Conservation (phyloP, 2,113 vertebrate genomes). For the Apeltes quadracus region DNA sequence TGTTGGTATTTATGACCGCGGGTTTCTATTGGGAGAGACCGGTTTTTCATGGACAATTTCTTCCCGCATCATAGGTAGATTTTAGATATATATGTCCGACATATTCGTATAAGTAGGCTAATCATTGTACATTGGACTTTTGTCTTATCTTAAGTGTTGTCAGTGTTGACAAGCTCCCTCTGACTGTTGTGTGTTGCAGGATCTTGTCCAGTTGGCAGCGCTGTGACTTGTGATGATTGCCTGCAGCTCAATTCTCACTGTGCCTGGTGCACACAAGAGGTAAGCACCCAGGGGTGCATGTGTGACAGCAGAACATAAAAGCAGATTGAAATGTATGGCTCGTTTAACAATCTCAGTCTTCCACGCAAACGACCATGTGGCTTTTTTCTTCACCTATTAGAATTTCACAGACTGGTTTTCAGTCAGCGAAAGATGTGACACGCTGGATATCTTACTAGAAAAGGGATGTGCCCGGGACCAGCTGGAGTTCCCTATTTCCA, state of each 20-base stretch:
- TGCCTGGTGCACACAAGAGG: slow-evolving; percentile 96
- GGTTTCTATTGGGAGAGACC: slow-evolving; percentile 21
- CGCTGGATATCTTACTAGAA: slow-evolving; percentile 80
- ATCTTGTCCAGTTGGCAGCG: slow-evolving; percentile 82
- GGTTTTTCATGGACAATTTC: too few species aligned
- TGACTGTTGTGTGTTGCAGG: slow-evolving; percentile 74
- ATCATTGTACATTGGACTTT: not conserved
- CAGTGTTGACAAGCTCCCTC: slow-evolving; percentile 1
- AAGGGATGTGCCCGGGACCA: slow-evolving; percentile 84
- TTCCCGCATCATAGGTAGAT: too few species aligned
- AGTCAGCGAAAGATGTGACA: slow-evolving; percentile 88
- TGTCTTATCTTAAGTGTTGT: not conserved
- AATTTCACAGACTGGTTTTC: slow-evolving; percentile 89
- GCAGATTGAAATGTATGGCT: not conserved
- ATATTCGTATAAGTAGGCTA: too few species aligned
- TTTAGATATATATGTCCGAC: too few species aligned
- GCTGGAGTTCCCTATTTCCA: slow-evolving; percentile 87
- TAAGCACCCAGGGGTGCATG: slow-evolving; percentile 64
- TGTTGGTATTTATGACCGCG: slow-evolving; percentile 1
- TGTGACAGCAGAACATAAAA: not conserved
- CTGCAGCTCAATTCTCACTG: slow-evolving; percentile 89
- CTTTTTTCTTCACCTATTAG: slow-evolving; percentile 71
- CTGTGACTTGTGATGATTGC: slow-evolving; percentile 90
- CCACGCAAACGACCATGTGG: not conserved
- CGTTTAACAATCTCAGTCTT: not conserved